Conservation (phyloP, 1,140 invertebrate species). For the Drosophila nigromelanica region DNA sequence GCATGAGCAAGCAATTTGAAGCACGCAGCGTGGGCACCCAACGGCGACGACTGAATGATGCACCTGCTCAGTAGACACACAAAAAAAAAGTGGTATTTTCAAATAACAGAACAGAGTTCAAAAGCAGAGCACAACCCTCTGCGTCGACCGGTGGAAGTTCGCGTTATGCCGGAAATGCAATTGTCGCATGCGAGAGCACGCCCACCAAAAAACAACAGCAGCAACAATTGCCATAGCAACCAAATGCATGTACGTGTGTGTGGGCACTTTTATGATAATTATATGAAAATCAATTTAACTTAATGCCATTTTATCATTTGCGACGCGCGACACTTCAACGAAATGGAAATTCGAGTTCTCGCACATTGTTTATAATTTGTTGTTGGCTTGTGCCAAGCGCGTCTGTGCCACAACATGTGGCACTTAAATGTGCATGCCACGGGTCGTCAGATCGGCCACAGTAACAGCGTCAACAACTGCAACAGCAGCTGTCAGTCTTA, state of each 20-base stretch:
- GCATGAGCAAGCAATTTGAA: conserved; percentile 70
- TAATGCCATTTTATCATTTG: conserved; percentile 59
- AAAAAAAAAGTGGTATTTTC: conserved; percentile 18
- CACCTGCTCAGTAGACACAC: conserved; percentile 59
- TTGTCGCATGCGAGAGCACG: conserved; percentile 67
- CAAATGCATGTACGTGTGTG: conserved; percentile 16
- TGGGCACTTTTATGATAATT: conserved; percentile 59
- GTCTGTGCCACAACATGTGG: conserved; percentile 55
- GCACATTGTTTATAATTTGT: conserved; percentile 28
- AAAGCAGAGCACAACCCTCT: conserved; percentile 29
- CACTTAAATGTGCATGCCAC: conserved; percentile 70
- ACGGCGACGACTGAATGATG: conserved; percentile 32
- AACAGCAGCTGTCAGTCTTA: conserved; percentile 69
- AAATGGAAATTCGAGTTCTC: conserved; percentile 69
- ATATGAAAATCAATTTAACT: conserved; percentile 69
- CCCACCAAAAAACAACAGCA: conserved; percentile 50
- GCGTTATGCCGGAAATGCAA: conserved; percentile 74
- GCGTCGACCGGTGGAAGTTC: conserved; percentile 35
- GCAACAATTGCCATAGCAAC: conserved; percentile 26
- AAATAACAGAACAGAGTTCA: conserved; percentile 20
- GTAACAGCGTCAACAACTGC: background rate
- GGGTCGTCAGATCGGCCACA: conserved; percentile 31
- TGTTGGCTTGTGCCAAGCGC: conserved; percentile 36
- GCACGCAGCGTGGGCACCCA: conserved; percentile 54
- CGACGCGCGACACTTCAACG: conserved; percentile 53